Percentiles rank a stretch among this genome's conserved stretches.
Evolutionary conservation across 1,140 invertebrate species (phyloP).

Genomic region (Penaeus indicus): DNA sequence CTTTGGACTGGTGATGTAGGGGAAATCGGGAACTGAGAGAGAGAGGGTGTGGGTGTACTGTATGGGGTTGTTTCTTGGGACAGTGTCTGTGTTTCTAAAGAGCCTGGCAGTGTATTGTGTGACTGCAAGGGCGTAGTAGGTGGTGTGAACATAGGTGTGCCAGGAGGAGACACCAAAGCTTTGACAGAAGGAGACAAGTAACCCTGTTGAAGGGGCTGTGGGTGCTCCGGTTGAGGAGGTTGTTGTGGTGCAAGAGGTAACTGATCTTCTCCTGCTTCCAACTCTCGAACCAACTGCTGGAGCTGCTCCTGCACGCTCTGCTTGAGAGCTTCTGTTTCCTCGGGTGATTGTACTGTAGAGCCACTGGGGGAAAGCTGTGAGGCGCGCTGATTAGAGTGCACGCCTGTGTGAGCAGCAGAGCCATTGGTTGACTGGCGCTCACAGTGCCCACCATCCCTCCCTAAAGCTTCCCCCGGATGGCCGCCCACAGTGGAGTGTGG

Average conservation of each 20-base stretch:
- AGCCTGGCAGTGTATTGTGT: no score
- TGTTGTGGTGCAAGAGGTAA: neutral
- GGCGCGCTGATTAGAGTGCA: slow-evolving; percentile 6
- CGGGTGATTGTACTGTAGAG: slow-evolving; percentile 3
- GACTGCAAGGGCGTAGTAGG: no score
- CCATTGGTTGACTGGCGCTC: slow-evolving; percentile 55
- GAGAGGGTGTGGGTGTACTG: no score
- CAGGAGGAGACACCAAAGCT: no score
- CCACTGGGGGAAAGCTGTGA: slow-evolving; percentile 46
- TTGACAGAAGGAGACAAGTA: no score
- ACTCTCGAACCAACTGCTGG: slow-evolving; percentile 60
- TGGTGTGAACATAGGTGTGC: no score
- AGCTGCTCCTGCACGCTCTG: slow-evolving; percentile 63
- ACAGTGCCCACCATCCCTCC: slow-evolving; percentile 66
- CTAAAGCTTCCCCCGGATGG: slow-evolving; percentile 64
- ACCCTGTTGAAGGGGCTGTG: neutral
- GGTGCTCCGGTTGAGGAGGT: neutral
- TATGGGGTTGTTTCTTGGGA: no score
- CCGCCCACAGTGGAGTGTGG: slow-evolving; percentile 59
- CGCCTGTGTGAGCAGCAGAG: slow-evolving; percentile 35
- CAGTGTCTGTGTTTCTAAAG: no score
- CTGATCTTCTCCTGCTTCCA: slow-evolving; percentile 55
- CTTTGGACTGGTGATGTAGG: no score
- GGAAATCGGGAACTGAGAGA: no score
- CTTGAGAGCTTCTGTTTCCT: slow-evolving; percentile 47